Conservation (phyloP, 2,113 vertebrate genomes). For the Rhea pennata region DNA sequence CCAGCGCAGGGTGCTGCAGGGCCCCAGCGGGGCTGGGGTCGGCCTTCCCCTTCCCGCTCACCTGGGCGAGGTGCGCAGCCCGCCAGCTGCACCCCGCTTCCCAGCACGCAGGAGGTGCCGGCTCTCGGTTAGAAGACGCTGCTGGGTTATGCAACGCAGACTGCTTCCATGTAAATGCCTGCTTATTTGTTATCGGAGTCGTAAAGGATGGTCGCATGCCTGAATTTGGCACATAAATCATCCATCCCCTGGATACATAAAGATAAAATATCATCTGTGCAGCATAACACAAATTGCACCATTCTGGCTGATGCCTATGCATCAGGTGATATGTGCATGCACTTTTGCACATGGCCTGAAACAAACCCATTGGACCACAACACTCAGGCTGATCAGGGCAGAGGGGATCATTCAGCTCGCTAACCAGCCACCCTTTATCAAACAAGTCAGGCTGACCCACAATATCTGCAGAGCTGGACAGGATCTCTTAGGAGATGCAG, state of each 20-base stretch:
- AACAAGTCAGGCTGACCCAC: not conserved
- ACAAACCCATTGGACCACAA: rapidly evolving
- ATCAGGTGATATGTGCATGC: rapidly evolving
- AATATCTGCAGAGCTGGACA: rapidly evolving
- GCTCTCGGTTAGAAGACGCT: too few species aligned
- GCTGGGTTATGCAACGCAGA: not conserved
- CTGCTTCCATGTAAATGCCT: not conserved
- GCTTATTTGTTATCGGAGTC: not conserved
- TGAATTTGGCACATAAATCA: rapidly evolving
- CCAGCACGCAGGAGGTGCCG: not conserved
- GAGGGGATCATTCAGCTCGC: rapidly evolving
- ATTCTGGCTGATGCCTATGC: not conserved
- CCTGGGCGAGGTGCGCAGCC: not conserved
- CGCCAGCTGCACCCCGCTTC: not conserved
- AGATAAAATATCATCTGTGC: not conserved
- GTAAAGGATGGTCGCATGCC: not conserved
- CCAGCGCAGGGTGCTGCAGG: too few species aligned
- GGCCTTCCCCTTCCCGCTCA: not conserved
- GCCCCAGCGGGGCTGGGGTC: not conserved
- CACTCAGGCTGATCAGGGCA: rapidly evolving
- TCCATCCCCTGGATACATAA: rapidly evolving
- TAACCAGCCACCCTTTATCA: rapidly evolving
- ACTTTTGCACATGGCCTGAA: rapidly evolving
- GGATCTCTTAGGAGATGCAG: not conserved
- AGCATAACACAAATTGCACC: rapidly evolving